phyloP scores from a whole-genome alignment of 2,888 invertebrate genomes.

The Drosophila pegasa region DNA sequence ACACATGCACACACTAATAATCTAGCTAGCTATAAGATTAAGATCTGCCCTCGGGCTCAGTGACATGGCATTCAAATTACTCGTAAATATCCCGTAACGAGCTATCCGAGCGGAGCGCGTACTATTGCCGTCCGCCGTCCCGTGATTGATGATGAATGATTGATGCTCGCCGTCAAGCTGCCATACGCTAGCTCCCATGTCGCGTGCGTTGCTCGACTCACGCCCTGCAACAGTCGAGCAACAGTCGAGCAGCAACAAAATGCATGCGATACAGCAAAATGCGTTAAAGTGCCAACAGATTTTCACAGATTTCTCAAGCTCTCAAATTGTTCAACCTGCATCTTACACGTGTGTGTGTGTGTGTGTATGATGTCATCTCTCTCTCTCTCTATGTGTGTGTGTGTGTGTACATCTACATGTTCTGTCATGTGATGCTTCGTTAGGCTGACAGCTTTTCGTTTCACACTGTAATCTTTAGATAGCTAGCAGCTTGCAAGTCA shows the following conservation, averaged over 20 bases:
- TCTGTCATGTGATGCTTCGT: constrained; percentile 63
- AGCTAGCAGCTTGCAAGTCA: constrained; percentile 26
- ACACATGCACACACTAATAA: neutral
- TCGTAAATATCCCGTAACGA: constrained; percentile 49
- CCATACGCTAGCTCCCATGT: constrained; percentile 6
- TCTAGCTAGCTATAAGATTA: constrained; percentile 17
- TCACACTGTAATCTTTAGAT: constrained; percentile 31
- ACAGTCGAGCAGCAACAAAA: constrained; percentile 27
- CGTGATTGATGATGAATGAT: constrained; percentile 77
- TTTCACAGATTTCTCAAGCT: constrained; percentile 26
- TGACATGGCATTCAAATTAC: constrained; percentile 59
- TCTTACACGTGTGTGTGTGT: constrained; percentile 15
- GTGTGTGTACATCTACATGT: constrained; percentile 41
- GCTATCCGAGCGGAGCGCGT: constrained; percentile 4
- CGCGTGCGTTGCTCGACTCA: neutral
- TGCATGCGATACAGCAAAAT: constrained; percentile 52
- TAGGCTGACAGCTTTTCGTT: constrained; percentile 63
- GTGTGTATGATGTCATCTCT: too few relatives aligned
- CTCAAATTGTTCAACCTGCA: constrained; percentile 42
- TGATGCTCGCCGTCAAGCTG: constrained; percentile 61
- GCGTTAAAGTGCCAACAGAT: constrained; percentile 63
- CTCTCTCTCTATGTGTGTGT: constrained; percentile 10
- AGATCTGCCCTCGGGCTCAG: constrained; percentile 14
- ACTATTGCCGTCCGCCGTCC: constrained; percentile 10
- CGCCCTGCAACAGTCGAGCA: neutral